These are phyloP conservation scores for Garrulus glandarius DNA, from an alignment of 2,797 vertebrate genomes.

Conservation along the genomic window DNA sequence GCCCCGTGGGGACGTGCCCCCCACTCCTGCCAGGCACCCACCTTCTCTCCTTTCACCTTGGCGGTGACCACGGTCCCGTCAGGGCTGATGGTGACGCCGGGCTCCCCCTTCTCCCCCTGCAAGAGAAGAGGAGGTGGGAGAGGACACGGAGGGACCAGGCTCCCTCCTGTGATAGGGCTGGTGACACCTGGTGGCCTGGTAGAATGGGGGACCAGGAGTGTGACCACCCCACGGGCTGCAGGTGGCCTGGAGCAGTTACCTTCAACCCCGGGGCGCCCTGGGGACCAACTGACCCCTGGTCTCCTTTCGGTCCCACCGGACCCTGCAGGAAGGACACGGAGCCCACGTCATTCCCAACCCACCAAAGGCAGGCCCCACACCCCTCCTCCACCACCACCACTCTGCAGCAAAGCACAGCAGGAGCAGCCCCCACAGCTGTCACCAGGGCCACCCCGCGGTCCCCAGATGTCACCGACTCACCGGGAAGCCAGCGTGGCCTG, in stretches of 20 bases:
- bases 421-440: not conserved
- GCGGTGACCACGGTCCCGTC: slow-evolving; percentile 74
- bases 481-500: slow-evolving; percentile 83
- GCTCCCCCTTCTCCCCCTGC: slow-evolving; percentile 94
- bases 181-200: too few species aligned
- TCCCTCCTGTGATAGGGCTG: not conserved
- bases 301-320: slow-evolving; percentile 87
- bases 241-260: slow-evolving; percentile 68
- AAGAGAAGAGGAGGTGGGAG: not conserved
- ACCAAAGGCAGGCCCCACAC: not conserved
- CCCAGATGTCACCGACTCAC: slow-evolving; percentile 68
- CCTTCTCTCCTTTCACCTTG: slow-evolving; percentile 72
- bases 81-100: slow-evolving; percentile 79
- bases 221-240: not conserved
- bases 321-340: slow-evolving; percentile 76
- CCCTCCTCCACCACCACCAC: not conserved
- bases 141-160: not conserved
- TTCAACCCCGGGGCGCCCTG: slow-evolving; percentile 80
- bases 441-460: not conserved
- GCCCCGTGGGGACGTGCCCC: rapidly evolving
- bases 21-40: not conserved
- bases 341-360: rapidly evolving
- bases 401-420: not conserved
- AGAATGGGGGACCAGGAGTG: not conserved
- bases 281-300: slow-evolving; percentile 79